Evolutionary conservation across 2,888 invertebrate species (phyloP), one percentile per base, ranked within the genome.

Genomic region (Petrolisthes manimaculis): DNA sequence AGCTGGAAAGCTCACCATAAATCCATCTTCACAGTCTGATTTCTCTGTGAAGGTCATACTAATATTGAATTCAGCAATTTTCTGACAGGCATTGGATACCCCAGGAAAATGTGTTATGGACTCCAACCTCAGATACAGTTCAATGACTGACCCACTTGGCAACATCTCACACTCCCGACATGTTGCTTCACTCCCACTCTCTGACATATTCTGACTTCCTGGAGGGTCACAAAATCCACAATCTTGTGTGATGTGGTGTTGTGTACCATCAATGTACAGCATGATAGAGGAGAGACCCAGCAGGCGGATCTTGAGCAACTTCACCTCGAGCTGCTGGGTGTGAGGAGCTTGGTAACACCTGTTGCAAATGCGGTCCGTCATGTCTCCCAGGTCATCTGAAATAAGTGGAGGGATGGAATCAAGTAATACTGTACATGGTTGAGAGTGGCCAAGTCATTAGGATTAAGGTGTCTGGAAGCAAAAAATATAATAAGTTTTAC

Each of bases 241-340:
- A 55, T 88, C 88, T 9, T 61, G 18, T 3, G 53, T 54, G 53
- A 88, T 79, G 24, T 61, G 67, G 4, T 24, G 74, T 51, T 55
- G 61, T 5, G 4, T 54, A 18, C 84, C 84, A 54, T 81, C 88
- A 14, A 84, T 61, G 24, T 88, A 88, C 4, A 88, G 74, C 88
- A 88, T 88, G n/a, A 84, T 67, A 5, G 88, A 81, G 61, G 82
- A 75, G n/a, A 88, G n/a, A n/a, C 88, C 88, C 53, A 61, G 53
- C 14, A 88, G 88, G 24, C 75, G 80, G 37, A 88, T 8, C 56
- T 74, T 24, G 14, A 81, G 56, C 21, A 88, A 75, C 56, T 74
- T 79, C 9, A 84, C 83, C 5, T 83, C 55, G 71, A 88, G 79
- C 21, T 75, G 74, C 18, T 56, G 51, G 5, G 71, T 37, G 9